Percentiles rank a stretch among this genome's conserved stretches.
These are phyloP conservation scores for Saguinus imperator DNA, from an alignment of 2,113 vertebrate genomes.

Conservation along the genomic window DNA sequence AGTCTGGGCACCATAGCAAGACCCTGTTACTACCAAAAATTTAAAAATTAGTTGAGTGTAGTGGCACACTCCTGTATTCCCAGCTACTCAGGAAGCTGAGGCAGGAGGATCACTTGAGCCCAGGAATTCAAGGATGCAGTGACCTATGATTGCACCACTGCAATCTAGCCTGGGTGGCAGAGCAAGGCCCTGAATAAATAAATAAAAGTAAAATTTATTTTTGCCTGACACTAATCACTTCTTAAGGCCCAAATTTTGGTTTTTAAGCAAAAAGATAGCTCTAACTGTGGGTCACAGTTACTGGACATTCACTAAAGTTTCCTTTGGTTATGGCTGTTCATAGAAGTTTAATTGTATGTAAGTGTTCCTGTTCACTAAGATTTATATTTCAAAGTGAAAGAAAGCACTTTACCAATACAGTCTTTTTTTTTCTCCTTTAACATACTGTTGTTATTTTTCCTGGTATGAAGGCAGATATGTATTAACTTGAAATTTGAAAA, in stretches of 20 bases:
- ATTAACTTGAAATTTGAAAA: neutral
- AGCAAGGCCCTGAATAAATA: no score
- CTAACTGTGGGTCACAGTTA: neutral
- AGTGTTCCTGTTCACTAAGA: neutral
- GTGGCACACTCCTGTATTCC: no score
- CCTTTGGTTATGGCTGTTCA: neutral
- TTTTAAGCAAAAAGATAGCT: constrained; percentile 1
- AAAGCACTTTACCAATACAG: constrained; percentile 21
- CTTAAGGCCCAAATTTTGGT: constrained; percentile 14
- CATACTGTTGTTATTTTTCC: constrained; percentile 1
- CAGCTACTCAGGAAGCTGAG: no score
- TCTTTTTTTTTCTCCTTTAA: constrained; percentile 40
- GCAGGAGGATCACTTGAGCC: no score
- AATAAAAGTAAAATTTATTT: neutral
- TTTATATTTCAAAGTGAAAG: constrained; percentile 31
- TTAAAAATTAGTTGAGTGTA: no score
- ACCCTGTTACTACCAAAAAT: no score
- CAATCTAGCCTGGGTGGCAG: no score
- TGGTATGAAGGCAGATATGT: neutral
- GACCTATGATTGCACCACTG: no score
- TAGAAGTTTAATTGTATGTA: neutral
- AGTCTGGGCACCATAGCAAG: no score
- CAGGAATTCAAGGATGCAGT: no score
- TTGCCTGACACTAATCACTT: constrained; percentile 19
- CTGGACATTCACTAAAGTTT: constrained; percentile 31